Percentiles rank a stretch among this genome's conserved stretches.
Conservation (phyloP, 2,888 invertebrate species). For the Orthosia incerta region DNA sequence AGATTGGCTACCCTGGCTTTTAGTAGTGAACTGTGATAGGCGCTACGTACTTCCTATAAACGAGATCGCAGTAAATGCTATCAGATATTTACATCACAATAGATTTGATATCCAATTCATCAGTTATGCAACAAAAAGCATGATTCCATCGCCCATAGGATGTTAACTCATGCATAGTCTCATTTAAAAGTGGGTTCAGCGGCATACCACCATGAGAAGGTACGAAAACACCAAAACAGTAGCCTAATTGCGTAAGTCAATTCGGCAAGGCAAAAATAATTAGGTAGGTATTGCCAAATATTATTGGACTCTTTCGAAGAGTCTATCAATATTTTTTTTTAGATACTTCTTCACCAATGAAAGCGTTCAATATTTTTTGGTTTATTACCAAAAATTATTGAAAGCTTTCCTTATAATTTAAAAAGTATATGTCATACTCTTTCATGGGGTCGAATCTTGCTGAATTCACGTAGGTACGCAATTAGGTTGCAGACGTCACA, state of each 20-base stretch:
- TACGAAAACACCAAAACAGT: not conserved
- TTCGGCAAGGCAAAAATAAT: too few relatives aligned
- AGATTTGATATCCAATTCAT: conserved; percentile 47
- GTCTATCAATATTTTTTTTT: too few relatives aligned
- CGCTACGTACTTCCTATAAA: conserved; percentile 12
- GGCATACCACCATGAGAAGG: not conserved
- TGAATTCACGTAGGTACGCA: too few relatives aligned
- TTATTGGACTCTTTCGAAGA: too few relatives aligned
- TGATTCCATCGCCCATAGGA: conserved; percentile 40
- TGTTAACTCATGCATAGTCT: conserved; percentile 52
- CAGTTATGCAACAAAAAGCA: conserved; percentile 43
- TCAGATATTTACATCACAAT: conserved; percentile 44
- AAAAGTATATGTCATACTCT: too few relatives aligned
- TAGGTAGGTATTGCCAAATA: too few relatives aligned
- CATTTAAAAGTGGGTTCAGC: conserved; percentile 18
- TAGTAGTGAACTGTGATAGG: not conserved
- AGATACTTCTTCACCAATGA: too few relatives aligned
- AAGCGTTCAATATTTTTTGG: too few relatives aligned
- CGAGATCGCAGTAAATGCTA: conserved; percentile 7
- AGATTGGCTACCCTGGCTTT: not conserved
- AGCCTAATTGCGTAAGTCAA: too few relatives aligned
- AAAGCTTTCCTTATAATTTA: too few relatives aligned
- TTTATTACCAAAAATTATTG: too few relatives aligned
- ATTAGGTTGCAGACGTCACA: not conserved
- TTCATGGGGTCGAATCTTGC: too few relatives aligned